Percentiles rank a stretch among this genome's conserved stretches.
Conservation (phyloP, 2,113 vertebrate species). For the Chaetura pelagica region DNA sequence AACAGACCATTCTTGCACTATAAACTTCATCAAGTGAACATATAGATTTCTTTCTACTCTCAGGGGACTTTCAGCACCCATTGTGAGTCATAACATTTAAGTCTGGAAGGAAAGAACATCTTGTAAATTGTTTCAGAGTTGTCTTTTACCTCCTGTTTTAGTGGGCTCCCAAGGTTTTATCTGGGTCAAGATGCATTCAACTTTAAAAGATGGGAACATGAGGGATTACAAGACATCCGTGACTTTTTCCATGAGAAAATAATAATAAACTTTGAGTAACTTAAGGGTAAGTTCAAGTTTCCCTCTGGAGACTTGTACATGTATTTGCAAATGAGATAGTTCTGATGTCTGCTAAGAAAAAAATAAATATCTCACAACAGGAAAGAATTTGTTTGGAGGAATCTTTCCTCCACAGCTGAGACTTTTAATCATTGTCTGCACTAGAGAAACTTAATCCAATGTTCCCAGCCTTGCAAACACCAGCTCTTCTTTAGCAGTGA, state of each 20-base stretch:
- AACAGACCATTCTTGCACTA: background rate
- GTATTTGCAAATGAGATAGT: conserved; percentile 48
- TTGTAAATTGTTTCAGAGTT: conserved; percentile 27
- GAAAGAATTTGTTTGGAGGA: conserved; percentile 50
- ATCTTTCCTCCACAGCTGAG: background rate
- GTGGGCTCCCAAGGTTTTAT: background rate
- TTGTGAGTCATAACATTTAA: background rate
- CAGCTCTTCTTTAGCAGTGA: background rate
- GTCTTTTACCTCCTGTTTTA: conserved; percentile 37
- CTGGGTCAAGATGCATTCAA: conserved; percentile 43
- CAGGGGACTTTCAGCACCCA: background rate
- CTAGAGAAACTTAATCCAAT: background rate
- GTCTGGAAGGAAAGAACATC: conserved; percentile 1
- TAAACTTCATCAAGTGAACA: background rate
- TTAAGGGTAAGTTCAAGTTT: conserved; percentile 63
- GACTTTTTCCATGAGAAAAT: conserved; percentile 72
- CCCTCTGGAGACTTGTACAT: conserved; percentile 58
- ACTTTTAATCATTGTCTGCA: background rate
- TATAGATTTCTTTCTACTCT: background rate
- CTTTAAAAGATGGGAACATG: conserved; percentile 56
- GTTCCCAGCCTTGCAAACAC: background rate
- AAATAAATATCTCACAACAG: conserved; percentile 23
- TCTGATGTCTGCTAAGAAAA: conserved; percentile 48
- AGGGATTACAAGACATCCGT: conserved; percentile 42
- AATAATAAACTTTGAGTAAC: conserved; percentile 66